phyloP scores from a whole-genome alignment of 2,113 vertebrate species.

The Elephas maximus region DNA sequence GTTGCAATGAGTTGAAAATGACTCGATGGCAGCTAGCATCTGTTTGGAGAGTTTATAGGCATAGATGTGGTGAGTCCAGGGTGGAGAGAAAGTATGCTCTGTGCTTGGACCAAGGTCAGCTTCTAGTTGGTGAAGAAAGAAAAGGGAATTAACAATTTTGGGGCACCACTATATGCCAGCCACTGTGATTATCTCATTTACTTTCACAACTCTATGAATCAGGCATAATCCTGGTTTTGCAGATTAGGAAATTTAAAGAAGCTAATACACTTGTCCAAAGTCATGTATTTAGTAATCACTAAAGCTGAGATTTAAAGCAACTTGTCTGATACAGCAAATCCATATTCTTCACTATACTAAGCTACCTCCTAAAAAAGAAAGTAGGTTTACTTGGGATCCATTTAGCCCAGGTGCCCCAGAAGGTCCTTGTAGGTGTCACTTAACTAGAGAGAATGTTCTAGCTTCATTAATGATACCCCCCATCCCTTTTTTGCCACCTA shows the following conservation, averaged over 20 bases:
- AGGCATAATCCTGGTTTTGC: background rate
- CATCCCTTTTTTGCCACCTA: background rate
- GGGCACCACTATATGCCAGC: background rate
- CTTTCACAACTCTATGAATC: constrained; percentile 8
- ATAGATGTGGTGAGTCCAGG: fast-evolving
- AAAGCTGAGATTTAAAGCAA: background rate
- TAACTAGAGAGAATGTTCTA: background rate
- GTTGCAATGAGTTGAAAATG: too few relatives aligned
- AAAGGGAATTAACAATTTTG: background rate
- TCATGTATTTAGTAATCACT: background rate
- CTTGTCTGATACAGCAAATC: background rate
- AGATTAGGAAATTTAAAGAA: background rate
- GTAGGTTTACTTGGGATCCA: background rate
- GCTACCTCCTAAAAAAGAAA: background rate
- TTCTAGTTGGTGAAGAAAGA: background rate
- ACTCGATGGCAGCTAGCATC: too few relatives aligned
- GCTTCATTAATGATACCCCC: background rate
- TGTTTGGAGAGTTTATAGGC: background rate
- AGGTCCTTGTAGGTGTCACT: background rate
- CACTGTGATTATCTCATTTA: background rate
- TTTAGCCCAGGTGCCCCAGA: background rate
- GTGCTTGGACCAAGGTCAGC: background rate
- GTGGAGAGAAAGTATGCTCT: background rate
- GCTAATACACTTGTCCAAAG: background rate
- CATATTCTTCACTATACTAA: background rate